Base-by-base conservation (phyloP, 2,797 vertebrate species). In the Steatocranus sp. region DNA sequence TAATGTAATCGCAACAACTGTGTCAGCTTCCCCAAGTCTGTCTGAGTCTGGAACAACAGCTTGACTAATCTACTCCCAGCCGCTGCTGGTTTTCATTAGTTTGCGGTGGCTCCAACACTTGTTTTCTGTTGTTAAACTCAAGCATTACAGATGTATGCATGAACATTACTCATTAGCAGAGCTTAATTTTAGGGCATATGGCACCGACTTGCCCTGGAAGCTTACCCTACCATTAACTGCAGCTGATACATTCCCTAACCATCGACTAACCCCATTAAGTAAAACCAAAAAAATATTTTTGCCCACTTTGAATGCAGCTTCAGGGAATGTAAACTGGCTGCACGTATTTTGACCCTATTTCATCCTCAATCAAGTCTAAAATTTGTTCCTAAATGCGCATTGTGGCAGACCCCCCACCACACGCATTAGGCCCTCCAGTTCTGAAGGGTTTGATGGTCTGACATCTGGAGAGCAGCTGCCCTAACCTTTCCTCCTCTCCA, bases 391-490 rank as follows among this genome's bases (percentile, higher is more conserved):
- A 66, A 79, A 78, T 76, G 49, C 6, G 46, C 8, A 34, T 18
- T 7, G 66, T 43, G 25, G 41, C 46, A 43, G 61, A 70, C 36
- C 56, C 34, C 43, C 63, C 50, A 79, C 46, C 58, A 53, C 79
- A 76, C 0, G 14, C 46, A 79, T 78, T 74, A 41, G 68, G 50
- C 53, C 75, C 78, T 77, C 58, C n/a, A 41, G 82, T 79, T 77
- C 54, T 78, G 76, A 23, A 83, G 83, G 79, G 83, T 75, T 50
- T 86, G 85, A 86, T 78, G 84, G 76, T 91, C 73, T 90, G 87
- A 95, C 93, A 95, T 95, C 91, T 95, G 94, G 93, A 90, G 75
- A 88, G 78, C 94, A 95, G 94, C 93, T 94, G 93, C 83, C 68
- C 79, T 82, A 86, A 91, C 85, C 89, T 90, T 86, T 86, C 83